Percentiles rank a stretch among this genome's conserved stretches.
Evolutionary conservation across 1,140 invertebrate species (phyloP).

Genomic region (Ceratosolen solmsi): DNA sequence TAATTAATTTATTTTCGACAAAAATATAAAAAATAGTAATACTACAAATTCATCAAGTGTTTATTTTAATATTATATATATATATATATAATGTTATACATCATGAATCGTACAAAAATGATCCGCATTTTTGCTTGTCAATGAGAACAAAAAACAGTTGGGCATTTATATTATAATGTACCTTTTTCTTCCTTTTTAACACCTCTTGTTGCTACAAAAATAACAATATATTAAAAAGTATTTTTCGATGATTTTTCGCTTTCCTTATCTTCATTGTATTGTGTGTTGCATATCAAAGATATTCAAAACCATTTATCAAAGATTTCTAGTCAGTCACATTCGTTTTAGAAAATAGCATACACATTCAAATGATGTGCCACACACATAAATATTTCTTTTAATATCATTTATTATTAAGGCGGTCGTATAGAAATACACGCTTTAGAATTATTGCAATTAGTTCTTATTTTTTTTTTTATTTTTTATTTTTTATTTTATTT

Average conservation of each 20-base stretch:
- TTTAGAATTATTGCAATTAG: conserved; percentile 5
- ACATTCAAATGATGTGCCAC: conserved; percentile 41
- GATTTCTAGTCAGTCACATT: neutral
- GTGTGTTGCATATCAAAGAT: neutral
- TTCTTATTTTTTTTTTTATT: neutral
- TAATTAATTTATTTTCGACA: conserved; percentile 51
- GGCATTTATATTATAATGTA: conserved; percentile 9
- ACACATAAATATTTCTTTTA: conserved; percentile 1
- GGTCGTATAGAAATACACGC: conserved; percentile 19
- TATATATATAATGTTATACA: conserved; percentile 27
- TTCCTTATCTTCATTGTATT: conserved; percentile 8
- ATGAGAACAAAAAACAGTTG: conserved; percentile 32
- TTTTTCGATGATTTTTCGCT: neutral
- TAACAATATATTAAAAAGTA: neutral
- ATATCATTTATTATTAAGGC: neutral
- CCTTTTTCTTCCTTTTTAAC: neutral
- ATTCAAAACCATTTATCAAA: neutral
- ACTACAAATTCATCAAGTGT: conserved; percentile 54
- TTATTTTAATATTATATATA: conserved; percentile 37
- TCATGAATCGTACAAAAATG: conserved; percentile 28
- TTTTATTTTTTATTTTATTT: too few species aligned
- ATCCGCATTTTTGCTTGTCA: conserved; percentile 30
- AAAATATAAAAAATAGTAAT: conserved; percentile 62
- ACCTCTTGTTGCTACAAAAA: neutral
- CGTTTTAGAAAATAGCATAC: neutral